Evolutionary conservation across 2,888 invertebrate species (phyloP).

Genomic region (Kryphioiulus occultus): DNA sequence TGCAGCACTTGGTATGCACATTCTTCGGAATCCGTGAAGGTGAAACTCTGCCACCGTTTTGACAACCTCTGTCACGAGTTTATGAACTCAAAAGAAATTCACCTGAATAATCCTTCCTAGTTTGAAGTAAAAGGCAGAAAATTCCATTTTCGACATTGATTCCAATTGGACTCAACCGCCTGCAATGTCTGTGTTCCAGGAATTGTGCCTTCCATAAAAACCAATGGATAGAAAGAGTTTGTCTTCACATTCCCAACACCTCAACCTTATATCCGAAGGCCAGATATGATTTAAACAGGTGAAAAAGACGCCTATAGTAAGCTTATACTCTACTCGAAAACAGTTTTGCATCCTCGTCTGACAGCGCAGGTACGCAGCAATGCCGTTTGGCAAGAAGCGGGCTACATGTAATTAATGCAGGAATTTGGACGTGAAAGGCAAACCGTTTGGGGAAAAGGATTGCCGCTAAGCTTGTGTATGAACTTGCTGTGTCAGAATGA

Average conservation of each 20-base stretch:
- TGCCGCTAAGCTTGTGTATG: not conserved
- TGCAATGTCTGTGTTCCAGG: too few species aligned
- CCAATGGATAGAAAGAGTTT: not conserved
- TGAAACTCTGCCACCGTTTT: too few species aligned
- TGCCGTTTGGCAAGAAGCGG: constrained; percentile 2
- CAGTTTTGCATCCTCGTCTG: not conserved
- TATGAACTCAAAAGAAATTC: too few species aligned
- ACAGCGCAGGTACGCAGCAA: constrained; percentile 21
- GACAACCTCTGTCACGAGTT: too few species aligned
- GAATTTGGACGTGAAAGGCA: not conserved
- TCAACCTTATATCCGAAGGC: not conserved
- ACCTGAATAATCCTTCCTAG: too few species aligned
- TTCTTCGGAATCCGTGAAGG: too few species aligned
- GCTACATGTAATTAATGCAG: constrained; percentile 28
- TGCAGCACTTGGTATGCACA: too few species aligned
- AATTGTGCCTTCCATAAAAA: too few species aligned
- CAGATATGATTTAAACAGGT: not conserved
- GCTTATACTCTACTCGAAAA: not conserved
- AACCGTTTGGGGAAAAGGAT: constrained; percentile 22
- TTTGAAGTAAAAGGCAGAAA: too few species aligned
- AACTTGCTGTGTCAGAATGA: not conserved
- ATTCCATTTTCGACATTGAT: too few species aligned
- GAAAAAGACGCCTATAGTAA: not conserved
- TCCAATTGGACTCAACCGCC: too few species aligned
- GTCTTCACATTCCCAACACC: not conserved